These are phyloP conservation scores for Cossypha polioptera DNA, from an alignment of 2,797 vertebrate species.

Conservation along the genomic window DNA sequence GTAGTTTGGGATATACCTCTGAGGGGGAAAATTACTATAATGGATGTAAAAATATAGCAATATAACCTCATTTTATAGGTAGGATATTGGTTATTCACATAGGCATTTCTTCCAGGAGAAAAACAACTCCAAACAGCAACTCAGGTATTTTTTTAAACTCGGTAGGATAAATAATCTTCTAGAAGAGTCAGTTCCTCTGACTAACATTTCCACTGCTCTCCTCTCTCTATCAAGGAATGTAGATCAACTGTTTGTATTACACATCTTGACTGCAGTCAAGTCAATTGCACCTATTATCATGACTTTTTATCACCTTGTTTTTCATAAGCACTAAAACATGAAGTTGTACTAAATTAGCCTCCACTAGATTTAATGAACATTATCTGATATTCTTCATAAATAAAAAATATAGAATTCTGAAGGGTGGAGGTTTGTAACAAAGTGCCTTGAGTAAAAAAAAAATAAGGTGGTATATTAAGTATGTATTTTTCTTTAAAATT, in stretches of 20 bases:
- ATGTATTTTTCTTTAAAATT: background rate
- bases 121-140: background rate
- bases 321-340: background rate
- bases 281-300: background rate
- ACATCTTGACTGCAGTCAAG: background rate
- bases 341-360: background rate
- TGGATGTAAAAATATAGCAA: background rate
- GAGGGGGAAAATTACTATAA: background rate
- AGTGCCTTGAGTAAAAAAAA: background rate
- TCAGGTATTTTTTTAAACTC: background rate
- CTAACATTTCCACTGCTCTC: background rate
- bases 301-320: background rate
- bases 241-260: background rate
- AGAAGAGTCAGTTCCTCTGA: background rate
- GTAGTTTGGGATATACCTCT: background rate
- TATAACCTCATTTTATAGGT: background rate
- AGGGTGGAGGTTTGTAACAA: fast-evolving
- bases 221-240: background rate
- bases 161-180: background rate
- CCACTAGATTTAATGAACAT: background rate
- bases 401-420: background rate
- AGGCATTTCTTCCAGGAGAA: background rate
- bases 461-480: background rate
- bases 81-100: background rate
- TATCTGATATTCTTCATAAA: background rate